These are phyloP conservation scores for Urophycis tenuis DNA, from an alignment of 2,797 vertebrate genomes.

Conservation along the genomic window DNA sequence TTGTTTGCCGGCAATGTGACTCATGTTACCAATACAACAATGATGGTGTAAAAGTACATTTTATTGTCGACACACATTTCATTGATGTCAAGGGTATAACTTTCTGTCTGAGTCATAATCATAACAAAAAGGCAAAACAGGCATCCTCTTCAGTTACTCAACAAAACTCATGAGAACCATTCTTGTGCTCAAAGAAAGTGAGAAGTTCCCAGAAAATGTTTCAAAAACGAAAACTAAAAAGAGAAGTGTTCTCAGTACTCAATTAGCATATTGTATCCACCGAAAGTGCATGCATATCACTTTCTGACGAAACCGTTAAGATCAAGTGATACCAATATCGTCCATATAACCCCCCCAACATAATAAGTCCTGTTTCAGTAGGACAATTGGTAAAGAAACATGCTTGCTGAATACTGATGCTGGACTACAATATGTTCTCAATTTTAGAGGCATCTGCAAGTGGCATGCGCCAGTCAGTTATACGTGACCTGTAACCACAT, in stretches of 20 bases:
- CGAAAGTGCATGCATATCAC: not conserved
- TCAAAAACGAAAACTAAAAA: not conserved
- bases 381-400: not conserved
- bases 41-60: constrained; percentile 11
- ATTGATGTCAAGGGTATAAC: constrained; percentile 12
- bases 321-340: not conserved
- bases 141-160: constrained; percentile 14
- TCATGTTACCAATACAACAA: constrained; percentile 8
- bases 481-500: constrained; percentile 66
- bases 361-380: not conserved
- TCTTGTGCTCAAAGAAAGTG: not conserved
- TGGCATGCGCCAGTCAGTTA: constrained; percentile 46
- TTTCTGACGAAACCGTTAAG: not conserved
- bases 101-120: not conserved
- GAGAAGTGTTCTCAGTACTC: not conserved
- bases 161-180: constrained; percentile 3
- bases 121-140: constrained; percentile 1
- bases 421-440: not conserved
- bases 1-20: constrained; percentile 21
- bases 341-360: not conserved
- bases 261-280: not conserved
- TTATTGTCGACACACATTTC: constrained; percentile 10
- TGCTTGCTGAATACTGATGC: not conserved
- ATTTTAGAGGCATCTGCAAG: constrained; percentile 27
- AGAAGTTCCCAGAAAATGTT: not conserved